Conservation (phyloP, 2,113 vertebrate species). For the Cyphomyrus plagiostoma region DNA sequence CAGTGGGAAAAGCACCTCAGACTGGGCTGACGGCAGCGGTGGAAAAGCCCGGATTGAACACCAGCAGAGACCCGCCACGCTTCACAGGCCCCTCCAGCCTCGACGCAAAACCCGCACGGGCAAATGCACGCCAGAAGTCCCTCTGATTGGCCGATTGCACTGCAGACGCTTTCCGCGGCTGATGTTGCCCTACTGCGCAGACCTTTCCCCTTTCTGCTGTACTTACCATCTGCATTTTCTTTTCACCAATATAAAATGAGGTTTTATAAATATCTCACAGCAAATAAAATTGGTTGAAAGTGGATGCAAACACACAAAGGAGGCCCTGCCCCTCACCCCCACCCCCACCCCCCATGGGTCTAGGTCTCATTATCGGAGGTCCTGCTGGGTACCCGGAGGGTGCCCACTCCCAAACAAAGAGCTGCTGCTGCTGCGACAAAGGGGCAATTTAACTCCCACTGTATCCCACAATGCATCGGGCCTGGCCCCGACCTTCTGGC, state of each 20-base stretch:
- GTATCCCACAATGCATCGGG: background rate
- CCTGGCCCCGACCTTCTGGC: background rate
- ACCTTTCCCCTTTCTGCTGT: background rate
- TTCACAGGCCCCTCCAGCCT: background rate
- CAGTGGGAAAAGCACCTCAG: background rate
- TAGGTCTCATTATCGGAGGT: background rate
- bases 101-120: background rate
- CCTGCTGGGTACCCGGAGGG: background rate
- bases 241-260: background rate
- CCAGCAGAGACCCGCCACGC: background rate
- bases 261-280: background rate
- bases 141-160: background rate
- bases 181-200: background rate
- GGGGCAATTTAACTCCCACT: background rate
- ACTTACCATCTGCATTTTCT: background rate
- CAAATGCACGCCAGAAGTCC: background rate
- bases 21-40: background rate
- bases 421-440: slow-evolving; percentile 11
- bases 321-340: background rate
- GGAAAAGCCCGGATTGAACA: background rate
- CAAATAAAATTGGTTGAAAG: background rate
- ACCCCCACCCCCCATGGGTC: background rate
- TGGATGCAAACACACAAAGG: background rate
- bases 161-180: background rate
- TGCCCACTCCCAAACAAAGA: background rate